phyloP scores from a whole-genome alignment of 2,888 invertebrate species.

The Erpobdella octoculata region DNA sequence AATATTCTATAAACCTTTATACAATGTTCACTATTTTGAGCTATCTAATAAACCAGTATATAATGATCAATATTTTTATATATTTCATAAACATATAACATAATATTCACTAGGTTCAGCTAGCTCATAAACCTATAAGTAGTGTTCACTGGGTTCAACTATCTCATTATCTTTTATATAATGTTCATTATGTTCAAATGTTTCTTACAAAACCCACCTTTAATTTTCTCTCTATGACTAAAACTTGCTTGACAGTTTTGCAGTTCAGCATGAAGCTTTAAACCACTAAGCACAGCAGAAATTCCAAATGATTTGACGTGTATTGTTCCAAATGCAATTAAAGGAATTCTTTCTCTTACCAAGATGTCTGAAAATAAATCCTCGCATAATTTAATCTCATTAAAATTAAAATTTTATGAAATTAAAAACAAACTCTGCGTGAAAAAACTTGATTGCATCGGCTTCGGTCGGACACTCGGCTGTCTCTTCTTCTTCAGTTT shows the following conservation, averaged over 20 bases:
- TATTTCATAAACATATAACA: too few species aligned
- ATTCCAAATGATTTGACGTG: slow-evolving; percentile 61
- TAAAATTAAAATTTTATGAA: slow-evolving; percentile 15
- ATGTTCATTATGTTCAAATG: too few species aligned
- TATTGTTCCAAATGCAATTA: slow-evolving; percentile 72
- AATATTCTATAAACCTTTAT: too few species aligned
- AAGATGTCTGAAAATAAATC: slow-evolving; percentile 43
- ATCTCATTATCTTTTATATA: too few species aligned
- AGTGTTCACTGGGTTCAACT: too few species aligned
- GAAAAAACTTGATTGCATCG: background rate
- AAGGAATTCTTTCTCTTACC: slow-evolving; percentile 48
- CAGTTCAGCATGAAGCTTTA: slow-evolving; percentile 88
- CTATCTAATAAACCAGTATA: too few species aligned
- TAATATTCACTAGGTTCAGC: too few species aligned
- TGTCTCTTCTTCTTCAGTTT: background rate
- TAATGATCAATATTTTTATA: too few species aligned
- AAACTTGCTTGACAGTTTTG: slow-evolving; percentile 81
- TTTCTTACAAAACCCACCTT: too few species aligned
- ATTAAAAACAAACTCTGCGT: too few species aligned
- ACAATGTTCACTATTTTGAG: too few species aligned
- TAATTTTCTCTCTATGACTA: slow-evolving; percentile 73
- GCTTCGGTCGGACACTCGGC: background rate
- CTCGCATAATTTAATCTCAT: background rate
- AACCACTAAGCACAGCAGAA: slow-evolving; percentile 79
- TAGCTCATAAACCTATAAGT: too few species aligned